Percentiles rank a stretch among this genome's conserved stretches.
These are phyloP conservation scores for Nipponacmea schrenckii DNA, from an alignment of 2,888 invertebrate genomes.

Conservation along the genomic window DNA sequence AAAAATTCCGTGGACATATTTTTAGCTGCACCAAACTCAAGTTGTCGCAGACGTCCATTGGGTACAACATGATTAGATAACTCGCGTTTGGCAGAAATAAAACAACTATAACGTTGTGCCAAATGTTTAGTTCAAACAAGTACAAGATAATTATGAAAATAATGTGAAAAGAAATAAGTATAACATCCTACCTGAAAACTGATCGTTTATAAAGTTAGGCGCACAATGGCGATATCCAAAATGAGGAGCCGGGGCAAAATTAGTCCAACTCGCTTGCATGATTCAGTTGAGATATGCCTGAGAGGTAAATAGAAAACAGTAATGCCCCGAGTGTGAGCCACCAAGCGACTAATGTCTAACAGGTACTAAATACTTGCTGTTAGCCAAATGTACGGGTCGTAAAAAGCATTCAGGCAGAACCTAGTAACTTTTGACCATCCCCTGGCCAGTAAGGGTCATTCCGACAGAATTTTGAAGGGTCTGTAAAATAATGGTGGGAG, in stretches of 20 bases:
- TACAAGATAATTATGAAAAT: too few species aligned
- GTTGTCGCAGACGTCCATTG: too few species aligned
- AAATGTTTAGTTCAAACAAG: too few species aligned
- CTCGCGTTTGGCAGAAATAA: too few species aligned
- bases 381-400: neutral
- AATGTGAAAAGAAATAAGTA: too few species aligned
- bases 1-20: too few species aligned
- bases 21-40: too few species aligned
- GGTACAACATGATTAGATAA: too few species aligned
- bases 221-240: conserved; percentile 6
- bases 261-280: neutral
- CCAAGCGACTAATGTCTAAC: neutral
- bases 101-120: too few species aligned
- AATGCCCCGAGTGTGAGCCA: neutral
- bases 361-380: conserved; percentile 6
- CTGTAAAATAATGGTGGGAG: neutral
- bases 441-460: neutral
- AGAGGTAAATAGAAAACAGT: neutral
- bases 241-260: conserved; percentile 1
- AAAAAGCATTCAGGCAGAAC: neutral
- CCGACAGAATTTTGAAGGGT: neutral
- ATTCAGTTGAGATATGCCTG: neutral
- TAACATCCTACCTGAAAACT: neutral
- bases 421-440: neutral
- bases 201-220: conserved; percentile 1